Evolutionary conservation across 2,797 vertebrate species (phyloP).

Genomic region (Scolopax rusticola): DNA sequence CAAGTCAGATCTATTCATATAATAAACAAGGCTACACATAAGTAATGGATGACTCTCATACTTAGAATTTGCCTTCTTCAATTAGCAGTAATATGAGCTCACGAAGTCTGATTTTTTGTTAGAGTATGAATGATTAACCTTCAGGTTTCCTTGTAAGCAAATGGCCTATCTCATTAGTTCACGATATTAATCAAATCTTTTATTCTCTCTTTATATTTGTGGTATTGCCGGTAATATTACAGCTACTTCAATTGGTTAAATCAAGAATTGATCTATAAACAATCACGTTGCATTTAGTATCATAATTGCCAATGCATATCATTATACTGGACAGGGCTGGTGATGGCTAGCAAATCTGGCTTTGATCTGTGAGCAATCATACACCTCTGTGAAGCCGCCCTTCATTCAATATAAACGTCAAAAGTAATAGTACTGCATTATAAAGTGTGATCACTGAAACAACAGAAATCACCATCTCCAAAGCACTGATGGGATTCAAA

Average conservation of each 20-base stretch:
- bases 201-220: constrained; percentile 69
- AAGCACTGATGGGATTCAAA: neutral
- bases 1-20: constrained; percentile 68
- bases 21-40: constrained; percentile 41
- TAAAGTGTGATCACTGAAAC: neutral
- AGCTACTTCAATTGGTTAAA: constrained; percentile 46
- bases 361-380: constrained; percentile 19
- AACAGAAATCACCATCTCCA: neutral
- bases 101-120: constrained; percentile 57
- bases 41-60: constrained; percentile 64
- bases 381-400: neutral
- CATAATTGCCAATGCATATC: constrained; percentile 40
- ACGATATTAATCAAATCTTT: constrained; percentile 70
- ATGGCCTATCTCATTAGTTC: constrained; percentile 65
- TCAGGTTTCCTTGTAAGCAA: constrained; percentile 75
- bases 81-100: constrained; percentile 69
- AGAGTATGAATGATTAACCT: constrained; percentile 70
- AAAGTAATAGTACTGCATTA: neutral
- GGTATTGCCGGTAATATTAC: constrained; percentile 40
- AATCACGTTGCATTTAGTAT: constrained; percentile 34
- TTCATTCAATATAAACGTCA: neutral
- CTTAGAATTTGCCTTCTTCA: constrained; percentile 69
- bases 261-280: constrained; percentile 53
- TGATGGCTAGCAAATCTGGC: neutral
- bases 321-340: neutral